Conservation (phyloP, 1,140 invertebrate species). For the Triops cancriformis region DNA sequence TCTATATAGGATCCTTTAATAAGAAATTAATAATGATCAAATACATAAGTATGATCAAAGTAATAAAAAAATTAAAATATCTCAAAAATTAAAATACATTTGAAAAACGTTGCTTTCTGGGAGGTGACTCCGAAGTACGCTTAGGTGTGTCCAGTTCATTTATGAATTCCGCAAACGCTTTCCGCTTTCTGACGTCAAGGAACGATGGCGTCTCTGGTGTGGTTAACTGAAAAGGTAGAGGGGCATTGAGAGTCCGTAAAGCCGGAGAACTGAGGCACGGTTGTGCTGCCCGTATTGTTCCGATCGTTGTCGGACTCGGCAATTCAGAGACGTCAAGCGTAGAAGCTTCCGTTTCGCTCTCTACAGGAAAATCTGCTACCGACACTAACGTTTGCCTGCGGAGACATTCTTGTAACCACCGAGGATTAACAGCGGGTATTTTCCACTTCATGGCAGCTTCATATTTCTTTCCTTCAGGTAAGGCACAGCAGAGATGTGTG, state of each 20-base stretch:
- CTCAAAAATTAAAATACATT: background rate
- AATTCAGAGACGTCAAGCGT: background rate
- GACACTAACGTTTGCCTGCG: constrained; percentile 39
- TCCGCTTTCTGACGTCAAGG: background rate
- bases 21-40: too few relatives aligned
- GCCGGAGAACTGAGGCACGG: background rate
- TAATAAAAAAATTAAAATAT: background rate
- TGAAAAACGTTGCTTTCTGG: background rate
- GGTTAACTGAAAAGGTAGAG: background rate
- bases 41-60: too few relatives aligned
- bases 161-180: background rate
- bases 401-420: constrained; percentile 68
- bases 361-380: constrained; percentile 15
- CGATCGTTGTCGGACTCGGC: background rate
- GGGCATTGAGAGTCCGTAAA: background rate
- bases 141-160: background rate
- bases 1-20: too few relatives aligned
- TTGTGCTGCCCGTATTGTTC: background rate
- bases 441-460: constrained; percentile 73
- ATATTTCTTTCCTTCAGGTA: constrained; percentile 68
- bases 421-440: constrained; percentile 59
- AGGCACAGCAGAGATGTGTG: constrained; percentile 69
- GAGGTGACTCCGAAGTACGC: background rate
- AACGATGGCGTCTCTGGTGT: background rate
- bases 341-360: background rate